Conservation (phyloP, 2,888 invertebrate species). For the Eurois occulta region DNA sequence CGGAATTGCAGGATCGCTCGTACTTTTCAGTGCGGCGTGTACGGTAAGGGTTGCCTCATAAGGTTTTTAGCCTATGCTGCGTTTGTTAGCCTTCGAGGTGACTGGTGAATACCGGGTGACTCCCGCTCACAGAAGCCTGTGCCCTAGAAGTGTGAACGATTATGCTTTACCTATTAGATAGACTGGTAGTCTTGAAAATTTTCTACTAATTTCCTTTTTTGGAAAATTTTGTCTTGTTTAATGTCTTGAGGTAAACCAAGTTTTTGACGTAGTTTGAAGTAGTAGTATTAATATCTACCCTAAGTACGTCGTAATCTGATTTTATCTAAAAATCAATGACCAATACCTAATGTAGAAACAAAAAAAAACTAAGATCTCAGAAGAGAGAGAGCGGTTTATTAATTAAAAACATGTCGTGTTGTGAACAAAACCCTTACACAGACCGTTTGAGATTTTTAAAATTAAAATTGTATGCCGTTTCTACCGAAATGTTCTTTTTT, state of each 20-base stretch:
- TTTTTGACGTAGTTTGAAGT: not conserved
- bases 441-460: not conserved
- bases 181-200: too few relatives aligned
- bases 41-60: not conserved
- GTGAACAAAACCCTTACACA: not conserved
- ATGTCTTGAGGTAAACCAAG: not conserved
- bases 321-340: not conserved
- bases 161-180: not conserved
- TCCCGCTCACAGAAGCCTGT: not conserved
- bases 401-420: not conserved
- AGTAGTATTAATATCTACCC: not conserved
- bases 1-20: conserved; percentile 32
- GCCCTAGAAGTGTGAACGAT: not conserved
- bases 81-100: not conserved
- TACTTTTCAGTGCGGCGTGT: conserved; percentile 10
- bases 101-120: not conserved
- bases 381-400: not conserved
- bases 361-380: not conserved
- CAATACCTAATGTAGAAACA: not conserved
- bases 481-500: conserved; percentile 2
- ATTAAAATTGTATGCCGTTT: conserved; percentile 1
- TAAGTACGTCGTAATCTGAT: not conserved
- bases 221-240: too few relatives aligned
- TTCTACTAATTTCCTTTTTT: too few relatives aligned
- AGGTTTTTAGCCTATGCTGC: not conserved